phyloP scores from a whole-genome alignment of 2,888 invertebrate species.

The Chaetogeoica ovagalla region DNA sequence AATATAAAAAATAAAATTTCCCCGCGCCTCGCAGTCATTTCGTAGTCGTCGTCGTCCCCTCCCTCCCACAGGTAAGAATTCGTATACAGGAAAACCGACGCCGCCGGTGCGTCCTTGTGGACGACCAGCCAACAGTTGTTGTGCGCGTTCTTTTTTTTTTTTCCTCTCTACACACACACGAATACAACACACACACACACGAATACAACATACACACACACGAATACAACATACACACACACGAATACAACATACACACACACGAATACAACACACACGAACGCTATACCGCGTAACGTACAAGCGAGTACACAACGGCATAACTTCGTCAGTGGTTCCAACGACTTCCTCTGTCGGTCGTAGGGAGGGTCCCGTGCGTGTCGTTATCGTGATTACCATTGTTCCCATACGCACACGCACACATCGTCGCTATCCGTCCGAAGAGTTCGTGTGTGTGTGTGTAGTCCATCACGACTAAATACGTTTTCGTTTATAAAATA shows the following conservation, averaged over 20 bases:
- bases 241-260: background rate
- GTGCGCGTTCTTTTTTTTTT: no score
- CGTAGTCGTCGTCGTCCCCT: no score
- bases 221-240: background rate
- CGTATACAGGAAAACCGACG: no score
- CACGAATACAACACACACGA: background rate
- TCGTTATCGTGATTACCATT: constrained; percentile 50
- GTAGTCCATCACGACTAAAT: background rate
- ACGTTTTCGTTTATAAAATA: background rate
- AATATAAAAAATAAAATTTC: no score
- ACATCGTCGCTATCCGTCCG: constrained; percentile 13
- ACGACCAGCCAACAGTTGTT: no score
- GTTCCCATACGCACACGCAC: constrained; percentile 36
- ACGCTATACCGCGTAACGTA: background rate
- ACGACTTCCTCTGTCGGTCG: constrained; percentile 41
- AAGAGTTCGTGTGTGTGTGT: background rate
- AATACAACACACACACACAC: background rate
- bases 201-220: no score
- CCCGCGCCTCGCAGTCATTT: no score
- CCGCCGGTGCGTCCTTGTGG: no score
- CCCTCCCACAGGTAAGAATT: no score
- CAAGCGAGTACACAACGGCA: background rate
- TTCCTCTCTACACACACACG: no score
- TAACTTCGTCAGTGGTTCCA: constrained; percentile 30
- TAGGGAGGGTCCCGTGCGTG: constrained; percentile 48